phyloP scores from a whole-genome alignment of 2,888 invertebrate genomes.

The Epistrophe grossulariae region DNA sequence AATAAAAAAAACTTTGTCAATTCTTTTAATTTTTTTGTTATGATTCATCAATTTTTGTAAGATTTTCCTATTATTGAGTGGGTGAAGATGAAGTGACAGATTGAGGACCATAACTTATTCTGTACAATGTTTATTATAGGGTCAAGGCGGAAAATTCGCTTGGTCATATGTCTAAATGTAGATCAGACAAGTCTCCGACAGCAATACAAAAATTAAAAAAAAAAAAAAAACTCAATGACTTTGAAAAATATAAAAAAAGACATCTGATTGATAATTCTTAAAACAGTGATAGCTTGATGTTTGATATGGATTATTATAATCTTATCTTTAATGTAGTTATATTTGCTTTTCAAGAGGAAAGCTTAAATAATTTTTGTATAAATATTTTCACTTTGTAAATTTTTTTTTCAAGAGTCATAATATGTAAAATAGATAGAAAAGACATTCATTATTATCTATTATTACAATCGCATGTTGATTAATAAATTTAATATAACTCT shows the following conservation, averaged over 20 bases:
- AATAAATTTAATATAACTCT: too few relatives aligned
- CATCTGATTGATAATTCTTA: background rate
- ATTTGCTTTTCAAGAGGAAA: background rate
- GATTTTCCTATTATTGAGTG: background rate
- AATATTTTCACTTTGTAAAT: background rate
- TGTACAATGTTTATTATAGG: background rate
- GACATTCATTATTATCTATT: background rate
- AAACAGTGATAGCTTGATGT: background rate
- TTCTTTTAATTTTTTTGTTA: background rate
- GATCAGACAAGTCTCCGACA: background rate
- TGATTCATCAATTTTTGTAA: constrained; percentile 11
- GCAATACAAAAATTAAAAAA: background rate
- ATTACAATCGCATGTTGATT: too few relatives aligned
- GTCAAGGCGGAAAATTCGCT: background rate
- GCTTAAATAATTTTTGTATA: background rate
- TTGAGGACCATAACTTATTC: background rate
- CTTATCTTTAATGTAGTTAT: constrained; percentile 1
- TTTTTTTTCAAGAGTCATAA: constrained; percentile 6
- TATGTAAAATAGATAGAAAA: constrained; percentile 1
- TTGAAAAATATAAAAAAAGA: background rate
- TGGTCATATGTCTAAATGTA: constrained; percentile 2
- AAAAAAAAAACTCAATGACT: background rate
- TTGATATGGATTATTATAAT: background rate
- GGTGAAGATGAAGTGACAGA: background rate
- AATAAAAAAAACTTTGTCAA: background rate